Evolutionary conservation across 2,888 invertebrate species (phyloP), one percentile per base, ranked within the genome.

Genomic region (Lampropteryx suffumata): DNA sequence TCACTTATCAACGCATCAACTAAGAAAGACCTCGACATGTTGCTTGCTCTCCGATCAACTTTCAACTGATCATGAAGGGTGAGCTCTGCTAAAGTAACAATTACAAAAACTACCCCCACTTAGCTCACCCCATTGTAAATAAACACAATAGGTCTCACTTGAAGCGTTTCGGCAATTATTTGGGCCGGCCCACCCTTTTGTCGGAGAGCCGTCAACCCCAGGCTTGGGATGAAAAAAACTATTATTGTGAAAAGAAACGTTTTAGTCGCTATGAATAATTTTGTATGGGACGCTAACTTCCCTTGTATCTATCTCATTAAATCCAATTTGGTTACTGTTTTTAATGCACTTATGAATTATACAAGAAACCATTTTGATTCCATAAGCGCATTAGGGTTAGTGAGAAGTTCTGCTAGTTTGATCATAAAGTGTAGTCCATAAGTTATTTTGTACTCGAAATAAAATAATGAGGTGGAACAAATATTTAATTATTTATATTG

Each of bases 11-110:
- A 82, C 42, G 96, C 94, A 71, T 96, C 96, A 71, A 96, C 95
- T 48, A 95, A 80, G 73, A 96, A 96, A 60, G 95, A 96, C 63
- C 95, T 93, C 54, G 96, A 96, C 95, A 96, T 96, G 65, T 63
- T 65, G 62, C 62, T 79, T 58, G 64, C 62, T 43, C 69, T 73
- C 66, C 69, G 79, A 72, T 66, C 67, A 68, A 65, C 67, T 63
- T 64, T 64, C 73, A 63, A 90, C 89, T 90, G 81, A 73, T 74
- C 71, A 58, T 59, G 59, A 65, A 72, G 80, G 81, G 81, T 72
- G 78, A 72, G 68, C 65, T 71, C 71, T 70, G 61, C 72, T 79
- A 72, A 71, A 84, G 85, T 84, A 83, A 88, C 88, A 87, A 87
- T 87, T 89, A 89, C 79, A 88, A 90, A 87, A 89, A 87, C 89